These are phyloP conservation scores for Drosophila melanocephala DNA, from an alignment of 2,888 invertebrate species.

Conservation along the genomic window DNA sequence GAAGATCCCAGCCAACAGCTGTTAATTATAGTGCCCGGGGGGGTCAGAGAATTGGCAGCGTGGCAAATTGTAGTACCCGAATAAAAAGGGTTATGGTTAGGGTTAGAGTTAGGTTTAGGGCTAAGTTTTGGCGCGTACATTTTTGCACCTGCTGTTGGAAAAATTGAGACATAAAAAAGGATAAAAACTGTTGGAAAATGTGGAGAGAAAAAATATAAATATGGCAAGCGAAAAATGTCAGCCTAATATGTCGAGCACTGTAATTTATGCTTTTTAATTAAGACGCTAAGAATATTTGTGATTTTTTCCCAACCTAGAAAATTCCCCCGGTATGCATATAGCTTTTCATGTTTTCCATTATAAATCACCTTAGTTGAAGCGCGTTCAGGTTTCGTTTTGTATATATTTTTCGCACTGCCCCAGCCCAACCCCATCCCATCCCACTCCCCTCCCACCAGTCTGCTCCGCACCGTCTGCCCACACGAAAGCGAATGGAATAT, in stretches of 20 bases:
- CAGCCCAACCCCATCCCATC: not conserved
- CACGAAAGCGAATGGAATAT: slow-evolving; percentile 9
- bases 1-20: slow-evolving; percentile 65
- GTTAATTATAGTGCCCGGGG: slow-evolving; percentile 72
- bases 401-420: slow-evolving; percentile 18
- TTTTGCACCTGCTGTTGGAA: slow-evolving; percentile 76
- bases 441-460: not conserved
- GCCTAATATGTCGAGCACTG: slow-evolving; percentile 68
- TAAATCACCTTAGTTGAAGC: slow-evolving; percentile 51
- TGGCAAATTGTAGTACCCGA: slow-evolving; percentile 61
- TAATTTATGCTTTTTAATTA: slow-evolving; percentile 77
- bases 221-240: slow-evolving; percentile 54
- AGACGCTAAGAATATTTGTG: slow-evolving; percentile 60
- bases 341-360: slow-evolving; percentile 56
- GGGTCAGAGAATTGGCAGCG: slow-evolving; percentile 60
- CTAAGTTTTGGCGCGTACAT: slow-evolving; percentile 45
- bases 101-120: slow-evolving; percentile 39
- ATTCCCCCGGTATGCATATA: slow-evolving; percentile 32
- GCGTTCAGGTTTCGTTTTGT: slow-evolving; percentile 47
- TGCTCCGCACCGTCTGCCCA: slow-evolving; percentile 15
- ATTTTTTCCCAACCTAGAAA: slow-evolving; percentile 44
- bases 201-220: slow-evolving; percentile 22
- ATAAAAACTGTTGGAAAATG: slow-evolving; percentile 54
- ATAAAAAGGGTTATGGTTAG: slow-evolving; percentile 56
- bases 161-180: slow-evolving; percentile 69